A percentile compares a stretch with the other conserved stretches of the same genome.
Evolutionary conservation across 2,113 vertebrate genomes (phyloP).

Genomic region (Vidua chalybeata): DNA sequence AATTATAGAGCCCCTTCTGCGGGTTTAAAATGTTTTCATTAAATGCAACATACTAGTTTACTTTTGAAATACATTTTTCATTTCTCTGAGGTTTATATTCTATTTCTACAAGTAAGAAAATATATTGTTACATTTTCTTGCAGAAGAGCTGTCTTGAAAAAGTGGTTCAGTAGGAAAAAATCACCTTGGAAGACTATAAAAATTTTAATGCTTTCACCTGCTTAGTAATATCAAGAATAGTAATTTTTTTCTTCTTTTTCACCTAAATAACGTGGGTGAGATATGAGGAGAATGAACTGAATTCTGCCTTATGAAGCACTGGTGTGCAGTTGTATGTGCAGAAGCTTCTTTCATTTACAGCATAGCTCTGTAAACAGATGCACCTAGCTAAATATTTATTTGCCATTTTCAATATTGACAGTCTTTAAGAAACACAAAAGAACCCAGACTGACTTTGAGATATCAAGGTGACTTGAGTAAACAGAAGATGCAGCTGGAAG

Average conservation of each 20-base stretch:
- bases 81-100: background rate
- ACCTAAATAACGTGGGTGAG: background rate
- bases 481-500: background rate
- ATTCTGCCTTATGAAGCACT: background rate
- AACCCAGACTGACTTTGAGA: background rate
- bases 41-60: background rate
- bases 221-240: background rate
- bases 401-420: background rate
- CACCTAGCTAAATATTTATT: constrained; percentile 10
- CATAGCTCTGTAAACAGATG: constrained; percentile 3
- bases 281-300: background rate
- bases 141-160: background rate
- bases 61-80: background rate
- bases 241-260: background rate
- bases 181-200: background rate
- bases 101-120: background rate
- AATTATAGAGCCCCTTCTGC: background rate
- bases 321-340: background rate
- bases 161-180: background rate
- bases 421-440: background rate
- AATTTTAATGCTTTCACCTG: background rate
- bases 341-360: constrained; percentile 1
- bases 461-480: background rate
- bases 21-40: background rate
- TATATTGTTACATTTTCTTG: background rate